Evolutionary conservation across 1,140 invertebrate species (phyloP).

Genomic region (Nasonia longicornis): DNA sequence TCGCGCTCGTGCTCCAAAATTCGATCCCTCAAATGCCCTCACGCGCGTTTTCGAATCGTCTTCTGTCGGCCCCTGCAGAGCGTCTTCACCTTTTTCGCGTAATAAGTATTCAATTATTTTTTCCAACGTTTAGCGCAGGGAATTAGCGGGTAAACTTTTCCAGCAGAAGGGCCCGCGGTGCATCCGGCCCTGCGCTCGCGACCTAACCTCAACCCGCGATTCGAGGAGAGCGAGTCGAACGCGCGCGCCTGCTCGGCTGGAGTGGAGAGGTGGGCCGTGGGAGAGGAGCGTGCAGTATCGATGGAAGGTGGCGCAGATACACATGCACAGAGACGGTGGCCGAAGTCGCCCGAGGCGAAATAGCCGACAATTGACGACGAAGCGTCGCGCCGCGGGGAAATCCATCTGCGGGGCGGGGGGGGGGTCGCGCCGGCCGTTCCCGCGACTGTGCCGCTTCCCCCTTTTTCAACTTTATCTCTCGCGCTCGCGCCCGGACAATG

Average conservation of each 20-base stretch:
- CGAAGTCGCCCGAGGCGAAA: constrained; percentile 58
- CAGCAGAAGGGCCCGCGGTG: neutral
- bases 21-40: neutral
- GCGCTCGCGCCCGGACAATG: constrained; percentile 43
- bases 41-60: neutral
- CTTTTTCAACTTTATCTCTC: constrained; percentile 59
- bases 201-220: constrained; percentile 32
- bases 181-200: neutral
- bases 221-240: constrained; percentile 46
- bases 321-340: constrained; percentile 41
- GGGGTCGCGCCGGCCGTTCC: constrained; percentile 56
- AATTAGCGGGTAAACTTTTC: neutral
- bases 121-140: too few species aligned
- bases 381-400: constrained; percentile 49
- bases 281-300: constrained; percentile 51
- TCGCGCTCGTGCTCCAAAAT: neutral
- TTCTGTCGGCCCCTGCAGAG: too few species aligned
- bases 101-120: too few species aligned
- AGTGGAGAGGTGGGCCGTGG: constrained; percentile 25
- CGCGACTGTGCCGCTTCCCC: constrained; percentile 63
- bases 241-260: neutral
- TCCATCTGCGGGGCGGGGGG: neutral
- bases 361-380: constrained; percentile 64
- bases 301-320: constrained; percentile 48
- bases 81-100: too few species aligned